Conservation (phyloP, 2,113 vertebrate species). For the Peromyscus polionotus region DNA sequence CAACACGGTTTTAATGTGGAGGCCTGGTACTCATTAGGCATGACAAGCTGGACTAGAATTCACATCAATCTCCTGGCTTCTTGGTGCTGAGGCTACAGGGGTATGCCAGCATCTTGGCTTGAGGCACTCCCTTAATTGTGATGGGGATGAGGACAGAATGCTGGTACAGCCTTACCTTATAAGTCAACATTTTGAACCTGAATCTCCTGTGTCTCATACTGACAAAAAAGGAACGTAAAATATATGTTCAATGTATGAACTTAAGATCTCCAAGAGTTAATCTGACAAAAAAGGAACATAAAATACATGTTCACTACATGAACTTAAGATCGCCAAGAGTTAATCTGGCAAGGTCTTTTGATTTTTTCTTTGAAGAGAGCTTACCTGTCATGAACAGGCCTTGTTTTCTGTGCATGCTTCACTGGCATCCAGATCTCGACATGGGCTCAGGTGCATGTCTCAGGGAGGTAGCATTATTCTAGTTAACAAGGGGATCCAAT, state of each 20-base stretch:
- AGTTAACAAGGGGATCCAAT: background rate
- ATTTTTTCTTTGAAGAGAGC: background rate
- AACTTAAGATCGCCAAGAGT: background rate
- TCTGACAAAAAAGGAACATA: background rate
- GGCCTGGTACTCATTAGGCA: background rate
- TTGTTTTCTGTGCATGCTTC: background rate
- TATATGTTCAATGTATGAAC: background rate
- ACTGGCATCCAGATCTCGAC: background rate
- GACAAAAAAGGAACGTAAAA: background rate
- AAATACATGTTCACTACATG: background rate
- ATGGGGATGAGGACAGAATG: background rate
- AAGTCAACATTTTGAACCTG: background rate
- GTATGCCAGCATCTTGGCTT: background rate
- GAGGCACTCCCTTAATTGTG: background rate
- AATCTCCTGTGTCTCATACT: too few species aligned
- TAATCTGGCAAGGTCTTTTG: background rate
- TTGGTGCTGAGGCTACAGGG: background rate
- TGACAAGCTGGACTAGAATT: background rate
- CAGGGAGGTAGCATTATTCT: background rate
- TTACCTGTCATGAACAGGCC: background rate
- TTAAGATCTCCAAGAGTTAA: background rate
- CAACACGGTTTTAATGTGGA: background rate
- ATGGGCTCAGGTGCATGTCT: background rate
- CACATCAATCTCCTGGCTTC: background rate
- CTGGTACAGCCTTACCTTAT: background rate